Percentiles rank a stretch among this genome's conserved stretches.
Evolutionary conservation across 2,888 invertebrate species (phyloP).

Genomic region (Endotricha flammealis): DNA sequence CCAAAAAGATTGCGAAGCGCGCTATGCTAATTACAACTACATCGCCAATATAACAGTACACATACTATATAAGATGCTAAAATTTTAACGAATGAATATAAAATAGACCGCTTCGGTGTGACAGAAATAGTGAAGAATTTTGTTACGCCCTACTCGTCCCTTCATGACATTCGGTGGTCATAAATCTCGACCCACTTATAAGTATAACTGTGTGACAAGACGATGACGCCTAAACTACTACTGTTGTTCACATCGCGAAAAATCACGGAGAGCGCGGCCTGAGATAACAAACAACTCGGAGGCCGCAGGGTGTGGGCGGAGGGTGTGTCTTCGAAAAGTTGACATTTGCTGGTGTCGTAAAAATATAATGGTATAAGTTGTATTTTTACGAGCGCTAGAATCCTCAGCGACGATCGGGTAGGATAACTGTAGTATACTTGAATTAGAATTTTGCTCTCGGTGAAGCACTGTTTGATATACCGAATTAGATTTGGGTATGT

Average conservation of each 20-base stretch:
- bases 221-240: constrained; percentile 28
- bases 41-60: no score
- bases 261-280: constrained; percentile 31
- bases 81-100: no score
- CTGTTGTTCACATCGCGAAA: constrained; percentile 29
- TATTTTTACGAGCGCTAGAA: constrained; percentile 62
- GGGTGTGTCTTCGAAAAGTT: constrained; percentile 58
- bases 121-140: not conserved
- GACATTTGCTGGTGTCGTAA: constrained; percentile 70
- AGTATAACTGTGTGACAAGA: constrained; percentile 22
- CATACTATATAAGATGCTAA: no score
- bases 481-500: not conserved
- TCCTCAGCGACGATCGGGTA: constrained; percentile 43
- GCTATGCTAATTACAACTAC: constrained; percentile 5
- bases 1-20: constrained; percentile 22
- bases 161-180: constrained; percentile 1
- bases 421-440: constrained; percentile 36
- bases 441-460: constrained; percentile 20
- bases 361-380: constrained; percentile 71
- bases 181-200: constrained; percentile 15
- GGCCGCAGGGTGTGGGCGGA: constrained; percentile 27
- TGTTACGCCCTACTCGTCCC: not conserved
- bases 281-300: constrained; percentile 41
- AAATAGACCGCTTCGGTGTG: no score
- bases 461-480: constrained; percentile 8